Conservation (phyloP, 2,888 invertebrate species). For the Agrotis puta region DNA sequence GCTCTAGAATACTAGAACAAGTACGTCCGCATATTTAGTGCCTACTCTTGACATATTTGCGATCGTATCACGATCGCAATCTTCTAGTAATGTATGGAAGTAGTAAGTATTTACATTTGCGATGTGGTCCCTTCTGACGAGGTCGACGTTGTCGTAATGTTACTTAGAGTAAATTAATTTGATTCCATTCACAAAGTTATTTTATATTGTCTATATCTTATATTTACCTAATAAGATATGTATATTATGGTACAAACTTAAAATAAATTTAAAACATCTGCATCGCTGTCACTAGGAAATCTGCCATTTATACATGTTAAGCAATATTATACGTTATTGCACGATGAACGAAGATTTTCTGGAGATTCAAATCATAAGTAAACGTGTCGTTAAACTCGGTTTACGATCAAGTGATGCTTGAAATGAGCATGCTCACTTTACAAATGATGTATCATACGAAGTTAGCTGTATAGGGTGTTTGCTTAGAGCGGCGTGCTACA, state of each 20-base stretch:
- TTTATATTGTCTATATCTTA: too few species aligned
- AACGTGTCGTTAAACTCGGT: background rate
- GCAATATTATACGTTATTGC: too few species aligned
- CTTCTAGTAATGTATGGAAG: slow-evolving; percentile 30
- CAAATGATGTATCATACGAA: slow-evolving; percentile 26
- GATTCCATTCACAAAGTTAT: background rate
- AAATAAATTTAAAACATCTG: too few species aligned
- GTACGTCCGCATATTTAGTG: slow-evolving; percentile 29
- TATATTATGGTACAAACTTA: too few species aligned
- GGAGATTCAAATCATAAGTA: slow-evolving; percentile 17
- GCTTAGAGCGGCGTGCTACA: too few species aligned
- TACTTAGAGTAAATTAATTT: background rate
- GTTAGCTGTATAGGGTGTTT: slow-evolving; percentile 26
- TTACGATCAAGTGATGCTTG: slow-evolving; percentile 41
- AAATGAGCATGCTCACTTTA: slow-evolving; percentile 48
- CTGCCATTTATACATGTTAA: too few species aligned
- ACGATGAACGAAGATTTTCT: background rate
- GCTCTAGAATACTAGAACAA: slow-evolving; percentile 23
- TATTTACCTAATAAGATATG: too few species aligned
- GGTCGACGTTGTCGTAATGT: slow-evolving; percentile 1
- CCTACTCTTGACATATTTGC: slow-evolving; percentile 45
- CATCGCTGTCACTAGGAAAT: too few species aligned
- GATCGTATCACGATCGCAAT: slow-evolving; percentile 43
- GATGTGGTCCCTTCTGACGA: slow-evolving; percentile 7
- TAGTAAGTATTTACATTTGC: slow-evolving; percentile 23